Evolutionary conservation across 2,888 invertebrate genomes (phyloP).

Genomic region (Lamproptera curius): DNA sequence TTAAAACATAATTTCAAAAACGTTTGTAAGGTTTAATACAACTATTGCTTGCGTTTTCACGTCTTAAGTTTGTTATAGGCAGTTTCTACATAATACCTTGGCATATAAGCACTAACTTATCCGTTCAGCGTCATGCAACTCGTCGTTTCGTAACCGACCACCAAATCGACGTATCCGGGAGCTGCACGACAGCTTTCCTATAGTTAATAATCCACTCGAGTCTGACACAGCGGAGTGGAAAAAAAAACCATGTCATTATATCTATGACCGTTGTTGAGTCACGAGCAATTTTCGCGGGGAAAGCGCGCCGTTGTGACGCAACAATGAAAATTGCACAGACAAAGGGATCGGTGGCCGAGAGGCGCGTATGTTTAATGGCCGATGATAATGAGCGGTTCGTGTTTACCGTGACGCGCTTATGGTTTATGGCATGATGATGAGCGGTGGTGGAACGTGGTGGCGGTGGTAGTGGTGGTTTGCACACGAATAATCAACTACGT

Average conservation of each 20-base stretch:
- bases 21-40: no score
- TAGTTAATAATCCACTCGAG: constrained; percentile 1
- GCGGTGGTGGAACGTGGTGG: not conserved
- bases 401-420: constrained; percentile 6
- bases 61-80: no score
- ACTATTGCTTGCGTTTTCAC: no score
- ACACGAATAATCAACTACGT: no score
- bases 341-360: constrained; percentile 65
- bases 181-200: constrained; percentile 15
- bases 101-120: constrained; percentile 7
- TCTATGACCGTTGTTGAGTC: constrained; percentile 51
- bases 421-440: not conserved
- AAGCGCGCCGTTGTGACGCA: constrained; percentile 69
- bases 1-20: no score
- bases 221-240: constrained; percentile 30
- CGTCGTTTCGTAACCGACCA: constrained; percentile 13
- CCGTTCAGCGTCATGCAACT: constrained; percentile 13
- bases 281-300: constrained; percentile 64
- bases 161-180: constrained; percentile 1
- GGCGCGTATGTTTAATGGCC: constrained; percentile 58
- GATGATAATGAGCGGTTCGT: constrained; percentile 32
- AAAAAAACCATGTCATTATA: constrained; percentile 46
- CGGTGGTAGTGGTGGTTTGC: no score
- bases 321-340: constrained; percentile 70
- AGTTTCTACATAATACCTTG: constrained; percentile 5